These are phyloP conservation scores for Furcula furcula DNA, from an alignment of 2,888 invertebrate species.

Conservation along the genomic window DNA sequence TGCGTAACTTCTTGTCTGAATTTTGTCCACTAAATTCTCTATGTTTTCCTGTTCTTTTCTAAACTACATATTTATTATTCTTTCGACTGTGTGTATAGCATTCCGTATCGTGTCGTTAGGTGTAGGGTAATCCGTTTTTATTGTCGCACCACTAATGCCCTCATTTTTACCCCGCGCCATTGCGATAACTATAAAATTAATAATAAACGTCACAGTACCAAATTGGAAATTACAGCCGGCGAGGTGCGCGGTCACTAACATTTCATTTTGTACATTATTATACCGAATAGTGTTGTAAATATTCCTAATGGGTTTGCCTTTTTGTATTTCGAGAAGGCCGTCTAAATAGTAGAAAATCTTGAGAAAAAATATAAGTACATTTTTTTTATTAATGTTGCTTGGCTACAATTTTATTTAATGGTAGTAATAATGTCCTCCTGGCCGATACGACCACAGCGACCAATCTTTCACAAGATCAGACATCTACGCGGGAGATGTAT, in stretches of 20 bases:
- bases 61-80: slow-evolving; percentile 22
- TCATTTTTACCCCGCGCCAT: slow-evolving; percentile 42
- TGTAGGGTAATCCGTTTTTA: slow-evolving; percentile 61
- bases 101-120: slow-evolving; percentile 27
- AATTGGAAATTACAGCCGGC: background rate
- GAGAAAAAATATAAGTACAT: too few species aligned
- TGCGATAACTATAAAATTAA: slow-evolving; percentile 27
- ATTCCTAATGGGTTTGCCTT: background rate
- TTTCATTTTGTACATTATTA: background rate
- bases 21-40: too few species aligned
- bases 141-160: slow-evolving; percentile 55
- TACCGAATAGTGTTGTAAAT: background rate
- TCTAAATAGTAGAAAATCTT: too few species aligned
- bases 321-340: too few species aligned
- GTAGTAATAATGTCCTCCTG: too few species aligned
- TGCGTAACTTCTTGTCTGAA: too few species aligned
- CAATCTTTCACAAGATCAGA: too few species aligned
- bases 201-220: slow-evolving; percentile 4
- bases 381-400: too few species aligned
- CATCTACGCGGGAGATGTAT: too few species aligned
- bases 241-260: background rate
- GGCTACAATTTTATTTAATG: too few species aligned
- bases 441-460: too few species aligned
- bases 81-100: too few species aligned
- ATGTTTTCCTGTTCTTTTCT: slow-evolving; percentile 25